A percentile compares a stretch with the other conserved stretches of the same genome.
Conservation (phyloP, 2,113 vertebrate genomes). For the Crocuta crocuta region DNA sequence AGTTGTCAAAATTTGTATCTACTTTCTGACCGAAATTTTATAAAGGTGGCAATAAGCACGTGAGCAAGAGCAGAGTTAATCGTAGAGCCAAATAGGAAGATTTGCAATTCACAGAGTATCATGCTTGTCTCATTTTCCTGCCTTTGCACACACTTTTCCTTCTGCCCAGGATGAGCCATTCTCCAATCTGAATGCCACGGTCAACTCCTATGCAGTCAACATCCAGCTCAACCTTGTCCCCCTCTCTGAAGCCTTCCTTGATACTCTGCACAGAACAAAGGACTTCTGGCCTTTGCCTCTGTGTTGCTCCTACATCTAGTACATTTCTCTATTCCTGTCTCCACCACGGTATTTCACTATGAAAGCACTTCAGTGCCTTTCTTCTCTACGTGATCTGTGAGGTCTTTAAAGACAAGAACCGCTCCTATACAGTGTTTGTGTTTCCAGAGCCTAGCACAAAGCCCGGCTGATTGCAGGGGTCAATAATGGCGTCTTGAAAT, state of each 20-base stretch:
- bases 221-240: background rate
- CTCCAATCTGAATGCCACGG: background rate
- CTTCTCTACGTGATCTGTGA: background rate
- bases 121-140: background rate
- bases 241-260: background rate
- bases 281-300: background rate
- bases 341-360: background rate
- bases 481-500: background rate
- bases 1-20: background rate
- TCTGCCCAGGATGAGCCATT: background rate
- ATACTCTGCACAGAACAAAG: background rate
- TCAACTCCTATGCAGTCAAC: background rate
- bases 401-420: background rate
- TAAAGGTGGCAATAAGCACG: background rate
- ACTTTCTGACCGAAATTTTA: background rate
- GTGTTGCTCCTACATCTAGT: background rate
- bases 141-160: background rate
- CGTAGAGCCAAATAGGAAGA: background rate
- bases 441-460: background rate
- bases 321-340: background rate
- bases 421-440: background rate
- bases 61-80: background rate
- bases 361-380: background rate
- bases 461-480: background rate
- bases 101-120: background rate